phyloP scores from a whole-genome alignment of 2,888 invertebrate species.

The Agrotis puta region DNA sequence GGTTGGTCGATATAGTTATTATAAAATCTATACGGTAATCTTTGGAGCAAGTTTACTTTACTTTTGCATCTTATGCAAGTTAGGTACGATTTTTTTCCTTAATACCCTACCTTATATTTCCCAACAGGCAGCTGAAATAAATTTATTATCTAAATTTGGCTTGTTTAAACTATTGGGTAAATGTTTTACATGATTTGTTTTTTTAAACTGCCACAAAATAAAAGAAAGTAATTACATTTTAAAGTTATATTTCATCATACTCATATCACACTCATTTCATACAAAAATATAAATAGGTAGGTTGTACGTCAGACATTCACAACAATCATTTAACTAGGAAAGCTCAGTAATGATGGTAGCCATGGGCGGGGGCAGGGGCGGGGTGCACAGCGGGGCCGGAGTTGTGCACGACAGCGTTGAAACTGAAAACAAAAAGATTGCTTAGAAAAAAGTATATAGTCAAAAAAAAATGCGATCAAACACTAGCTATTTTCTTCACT shows the following conservation, averaged over 20 bases:
- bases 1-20: no score
- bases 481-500: slow-evolving; percentile 38
- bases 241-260: slow-evolving; percentile 48
- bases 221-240: slow-evolving; percentile 27
- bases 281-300: slow-evolving; percentile 72
- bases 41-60: no score
- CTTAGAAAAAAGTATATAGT: not conserved
- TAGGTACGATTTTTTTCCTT: no score
- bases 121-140: not conserved
- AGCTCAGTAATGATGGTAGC: slow-evolving; percentile 77
- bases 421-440: slow-evolving; percentile 72
- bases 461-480: no score
- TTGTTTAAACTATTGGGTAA: not conserved
- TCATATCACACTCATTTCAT: slow-evolving; percentile 45
- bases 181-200: not conserved
- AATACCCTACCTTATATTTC: no score
- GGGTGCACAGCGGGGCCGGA: slow-evolving; percentile 82
- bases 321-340: slow-evolving; percentile 21
- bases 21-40: no score
- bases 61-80: no score
- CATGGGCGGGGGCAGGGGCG: slow-evolving; percentile 75
- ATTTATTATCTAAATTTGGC: no score
- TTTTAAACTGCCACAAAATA: slow-evolving; percentile 15
- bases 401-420: slow-evolving; percentile 89
- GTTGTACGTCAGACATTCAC: slow-evolving; percentile 55